Percentiles rank a stretch among this genome's conserved stretches.
phyloP scores from a whole-genome alignment of 2,888 invertebrate genomes.

The Lysandra bellargus region DNA sequence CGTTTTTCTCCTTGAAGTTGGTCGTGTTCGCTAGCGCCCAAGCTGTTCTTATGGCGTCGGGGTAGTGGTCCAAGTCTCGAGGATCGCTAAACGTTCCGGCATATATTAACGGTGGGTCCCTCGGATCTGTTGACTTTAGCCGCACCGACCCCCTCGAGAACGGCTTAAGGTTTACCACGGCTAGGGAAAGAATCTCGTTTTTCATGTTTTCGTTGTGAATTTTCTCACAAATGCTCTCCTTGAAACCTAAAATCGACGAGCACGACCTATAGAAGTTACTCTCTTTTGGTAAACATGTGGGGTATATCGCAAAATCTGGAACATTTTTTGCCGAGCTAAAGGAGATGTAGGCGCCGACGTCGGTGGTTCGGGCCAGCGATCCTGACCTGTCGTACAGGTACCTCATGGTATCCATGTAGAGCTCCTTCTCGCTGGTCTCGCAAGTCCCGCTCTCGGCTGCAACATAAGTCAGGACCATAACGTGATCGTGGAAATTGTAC shows the following conservation, averaged over 20 bases:
- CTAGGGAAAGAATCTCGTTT: conserved; percentile 55
- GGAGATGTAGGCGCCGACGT: conserved; percentile 57
- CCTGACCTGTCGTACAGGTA: conserved; percentile 61
- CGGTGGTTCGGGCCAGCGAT: conserved; percentile 50
- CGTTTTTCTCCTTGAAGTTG: conserved; percentile 54
- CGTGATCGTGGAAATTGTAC: conserved; percentile 63
- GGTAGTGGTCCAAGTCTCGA: conserved; percentile 54
- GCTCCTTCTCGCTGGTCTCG: conserved; percentile 39
- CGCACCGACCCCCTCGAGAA: conserved; percentile 60
- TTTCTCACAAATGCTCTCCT: conserved; percentile 50
- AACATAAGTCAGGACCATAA: conserved; percentile 58
- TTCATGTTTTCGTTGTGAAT: conserved; percentile 49
- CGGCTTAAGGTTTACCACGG: conserved; percentile 62
- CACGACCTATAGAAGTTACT: conserved; percentile 51
- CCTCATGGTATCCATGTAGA: conserved; percentile 53
- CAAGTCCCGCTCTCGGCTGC: conserved; percentile 60
- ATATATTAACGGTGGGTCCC: conserved; percentile 56
- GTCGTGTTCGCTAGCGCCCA: conserved; percentile 52
- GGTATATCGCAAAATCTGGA: conserved; percentile 65
- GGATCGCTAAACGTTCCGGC: conserved; percentile 57
- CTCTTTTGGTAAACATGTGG: conserved; percentile 52
- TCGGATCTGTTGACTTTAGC: conserved; percentile 51
- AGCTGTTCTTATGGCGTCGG: conserved; percentile 52
- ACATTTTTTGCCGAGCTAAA: conserved; percentile 46
- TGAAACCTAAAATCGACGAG: conserved; percentile 49